phyloP scores from a whole-genome alignment of 2,113 vertebrate species.

The Eudorcas thomsonii region DNA sequence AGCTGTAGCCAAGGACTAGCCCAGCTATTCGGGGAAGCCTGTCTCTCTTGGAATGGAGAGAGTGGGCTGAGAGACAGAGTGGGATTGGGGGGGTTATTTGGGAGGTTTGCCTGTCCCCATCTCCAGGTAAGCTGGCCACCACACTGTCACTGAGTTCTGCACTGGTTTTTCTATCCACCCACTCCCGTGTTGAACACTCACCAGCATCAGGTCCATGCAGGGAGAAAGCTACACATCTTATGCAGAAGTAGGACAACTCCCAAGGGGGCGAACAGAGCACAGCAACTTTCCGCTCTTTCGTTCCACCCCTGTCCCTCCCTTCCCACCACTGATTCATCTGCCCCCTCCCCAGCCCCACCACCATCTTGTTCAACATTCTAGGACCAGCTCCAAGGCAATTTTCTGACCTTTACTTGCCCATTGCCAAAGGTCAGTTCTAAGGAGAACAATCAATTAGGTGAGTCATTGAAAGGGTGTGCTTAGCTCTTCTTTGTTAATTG shows the following conservation, averaged over 20 bases:
- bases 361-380: neutral
- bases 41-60: neutral
- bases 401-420: neutral
- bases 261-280: neutral
- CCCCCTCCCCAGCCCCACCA: neutral
- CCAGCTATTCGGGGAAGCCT: neutral
- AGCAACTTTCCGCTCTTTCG: neutral
- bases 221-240: neutral
- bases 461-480: neutral
- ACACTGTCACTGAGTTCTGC: neutral
- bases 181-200: neutral
- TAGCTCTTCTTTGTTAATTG: neutral
- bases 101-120: neutral
- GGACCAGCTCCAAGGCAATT: neutral
- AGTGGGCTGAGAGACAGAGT: neutral
- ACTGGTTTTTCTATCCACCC: neutral
- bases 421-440: neutral
- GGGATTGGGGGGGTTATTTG: neutral
- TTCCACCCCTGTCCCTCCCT: fast-evolving
- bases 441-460: neutral
- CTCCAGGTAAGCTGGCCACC: neutral
- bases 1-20: neutral
- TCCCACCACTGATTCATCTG: fast-evolving
- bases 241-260: neutral
- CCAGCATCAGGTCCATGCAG: neutral